Evolutionary conservation across 2,113 vertebrate species (phyloP), one percentile per base, ranked within the genome.

Genomic region (Actenoides hombroni): DNA sequence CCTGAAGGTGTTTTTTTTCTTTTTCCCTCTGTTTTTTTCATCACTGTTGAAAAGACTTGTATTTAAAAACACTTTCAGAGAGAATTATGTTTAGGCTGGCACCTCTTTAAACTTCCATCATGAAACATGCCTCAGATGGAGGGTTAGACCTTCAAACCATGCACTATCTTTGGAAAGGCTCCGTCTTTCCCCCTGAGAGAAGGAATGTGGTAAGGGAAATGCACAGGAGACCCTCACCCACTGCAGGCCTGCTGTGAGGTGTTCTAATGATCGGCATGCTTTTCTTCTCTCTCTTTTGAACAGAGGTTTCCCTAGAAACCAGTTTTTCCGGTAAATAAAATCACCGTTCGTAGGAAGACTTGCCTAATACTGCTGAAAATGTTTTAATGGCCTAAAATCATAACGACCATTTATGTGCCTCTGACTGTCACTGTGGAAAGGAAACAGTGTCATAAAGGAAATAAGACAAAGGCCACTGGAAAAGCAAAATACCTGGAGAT

Each of bases 291-390:
- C 48, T 91, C 51, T 75, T 94, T 92, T 78, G 61, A 90, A 64
- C 28, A 81, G 63, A 76, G 23, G 68, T 97, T 97, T 97, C 94
- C 95, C 71, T 95, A 96, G 96, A 96, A 97, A 96, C 93, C 74
- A 73, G 77, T 96, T 86, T 92, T 86, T 93, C 57, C 84, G 73
- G 51, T 90, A 95, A 94, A 94, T 96, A 92, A 94, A 92, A 64
- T 83, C 83, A 74, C 59, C 82, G 69, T 87, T 94, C 10, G 1
- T 79, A 77, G 54, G n/a, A 75, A 81, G 69, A 76, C 88, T 92
- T 91, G 60, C 51, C 77, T 89, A 84, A 73, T 70, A 83, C 65
- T 93, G 73, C 69, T 94, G 80, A 64, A 95, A 97, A 68, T 40
- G 64, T 44, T 82, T 86, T 91, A 93, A 92, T 53, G 40, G 74